phyloP scores from a whole-genome alignment of 2,113 vertebrate species.

The Pterocles orientalis region DNA sequence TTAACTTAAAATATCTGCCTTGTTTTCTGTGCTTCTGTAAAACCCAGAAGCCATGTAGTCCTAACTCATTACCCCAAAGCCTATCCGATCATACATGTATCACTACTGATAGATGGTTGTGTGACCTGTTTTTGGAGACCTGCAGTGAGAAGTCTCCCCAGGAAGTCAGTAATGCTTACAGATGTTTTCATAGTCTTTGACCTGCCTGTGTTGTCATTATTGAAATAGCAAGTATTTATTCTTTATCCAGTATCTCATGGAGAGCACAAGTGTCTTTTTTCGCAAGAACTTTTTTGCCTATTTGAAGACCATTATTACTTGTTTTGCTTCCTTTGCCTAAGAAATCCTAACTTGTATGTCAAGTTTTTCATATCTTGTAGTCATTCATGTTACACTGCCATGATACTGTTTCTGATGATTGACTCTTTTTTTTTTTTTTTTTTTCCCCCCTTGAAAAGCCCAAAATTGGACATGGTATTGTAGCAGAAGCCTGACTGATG shows the following conservation, averaged over 20 bases:
- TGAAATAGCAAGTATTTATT: neutral
- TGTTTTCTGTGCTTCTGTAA: neutral
- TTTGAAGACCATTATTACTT: neutral
- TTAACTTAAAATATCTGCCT: neutral
- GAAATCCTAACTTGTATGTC: neutral
- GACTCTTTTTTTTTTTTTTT: neutral
- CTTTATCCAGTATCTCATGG: neutral
- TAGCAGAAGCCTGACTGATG: neutral
- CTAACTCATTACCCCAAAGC: neutral
- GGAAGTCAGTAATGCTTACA: neutral
- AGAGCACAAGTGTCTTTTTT: neutral
- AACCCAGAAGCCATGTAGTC: neutral
- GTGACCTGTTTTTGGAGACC: neutral
- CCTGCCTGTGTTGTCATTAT: neutral
- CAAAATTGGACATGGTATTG: neutral
- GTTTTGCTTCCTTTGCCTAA: neutral
- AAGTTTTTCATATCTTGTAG: neutral
- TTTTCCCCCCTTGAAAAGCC: neutral
- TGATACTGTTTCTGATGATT: neutral
- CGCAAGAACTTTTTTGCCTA: neutral
- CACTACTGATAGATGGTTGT: neutral
- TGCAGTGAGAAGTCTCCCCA: neutral
- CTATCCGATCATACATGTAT: neutral
- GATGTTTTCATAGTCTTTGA: neutral
- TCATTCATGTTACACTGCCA: neutral